Percentiles rank a stretch among this genome's conserved stretches.
These are phyloP conservation scores for Hemibagrus guttatus DNA, from an alignment of 2,797 vertebrate genomes.

Conservation along the genomic window DNA sequence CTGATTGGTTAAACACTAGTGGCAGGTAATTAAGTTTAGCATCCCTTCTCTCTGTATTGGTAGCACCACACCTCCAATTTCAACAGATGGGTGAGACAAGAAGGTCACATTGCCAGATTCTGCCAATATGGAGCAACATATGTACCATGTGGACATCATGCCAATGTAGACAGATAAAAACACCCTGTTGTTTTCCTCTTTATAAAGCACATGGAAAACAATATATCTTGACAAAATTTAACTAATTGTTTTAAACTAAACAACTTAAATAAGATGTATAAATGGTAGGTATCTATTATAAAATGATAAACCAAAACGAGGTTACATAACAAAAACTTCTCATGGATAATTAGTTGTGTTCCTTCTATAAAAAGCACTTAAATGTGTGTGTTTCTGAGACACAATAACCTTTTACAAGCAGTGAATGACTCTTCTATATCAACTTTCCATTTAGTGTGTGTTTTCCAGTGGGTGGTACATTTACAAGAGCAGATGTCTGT, in stretches of 20 bases:
- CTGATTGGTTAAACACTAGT: not conserved
- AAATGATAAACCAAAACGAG: not conserved
- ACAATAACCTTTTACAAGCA: slow-evolving; percentile 27
- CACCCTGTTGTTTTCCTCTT: not conserved
- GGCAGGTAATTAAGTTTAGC: not conserved
- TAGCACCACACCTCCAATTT: slow-evolving; percentile 13
- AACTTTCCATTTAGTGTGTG: not conserved
- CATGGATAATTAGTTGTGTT: slow-evolving; percentile 5
- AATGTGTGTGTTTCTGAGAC: slow-evolving; percentile 23
- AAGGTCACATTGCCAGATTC: not conserved
- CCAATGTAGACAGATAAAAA: not conserved
- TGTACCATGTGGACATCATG: not conserved
- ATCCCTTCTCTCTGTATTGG: not conserved
- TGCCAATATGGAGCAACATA: slow-evolving; percentile 26
- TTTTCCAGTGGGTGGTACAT: not conserved
- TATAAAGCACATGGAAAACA: not conserved
- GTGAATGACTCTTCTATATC: slow-evolving; percentile 30
- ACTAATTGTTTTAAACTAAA: not conserved
- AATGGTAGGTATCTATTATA: no score
- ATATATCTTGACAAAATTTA: not conserved
- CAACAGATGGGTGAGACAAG: not conserved
- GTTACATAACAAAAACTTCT: slow-evolving; percentile 4
- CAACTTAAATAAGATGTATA: not conserved
- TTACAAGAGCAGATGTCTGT: not conserved
- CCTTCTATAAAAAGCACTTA: slow-evolving; percentile 20